Evolutionary conservation across 1,140 invertebrate species (phyloP).

Genomic region (Acromyrmex charruanus): DNA sequence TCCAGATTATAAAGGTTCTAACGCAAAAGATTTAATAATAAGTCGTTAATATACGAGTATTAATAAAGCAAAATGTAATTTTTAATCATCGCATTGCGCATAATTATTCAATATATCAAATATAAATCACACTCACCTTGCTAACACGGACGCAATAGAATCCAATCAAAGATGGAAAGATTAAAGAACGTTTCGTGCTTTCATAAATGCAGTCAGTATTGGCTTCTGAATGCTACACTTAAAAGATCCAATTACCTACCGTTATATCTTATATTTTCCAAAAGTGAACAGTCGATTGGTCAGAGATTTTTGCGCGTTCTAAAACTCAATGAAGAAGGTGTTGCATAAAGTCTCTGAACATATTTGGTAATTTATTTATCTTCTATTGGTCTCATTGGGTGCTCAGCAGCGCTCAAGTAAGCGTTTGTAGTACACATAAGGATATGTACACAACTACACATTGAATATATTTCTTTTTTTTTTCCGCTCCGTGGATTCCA

Average conservation of each 20-base stretch:
- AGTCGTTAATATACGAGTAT: neutral
- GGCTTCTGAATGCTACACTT: no score
- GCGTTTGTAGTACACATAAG: no score
- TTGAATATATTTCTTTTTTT: no score
- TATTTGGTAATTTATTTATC: neutral
- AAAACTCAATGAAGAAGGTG: neutral
- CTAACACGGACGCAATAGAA: neutral
- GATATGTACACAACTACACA: no score
- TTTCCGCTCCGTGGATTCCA: no score
- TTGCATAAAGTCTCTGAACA: neutral
- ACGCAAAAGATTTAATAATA: neutral
- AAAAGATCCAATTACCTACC: neutral
- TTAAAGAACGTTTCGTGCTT: neutral
- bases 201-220: neutral
- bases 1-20: neutral
- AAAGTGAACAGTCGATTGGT: neutral
- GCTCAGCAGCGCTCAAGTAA: no score
- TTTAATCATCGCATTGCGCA: neutral
- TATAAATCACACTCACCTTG: neutral
- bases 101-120: neutral
- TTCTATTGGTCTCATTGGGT: neutral
- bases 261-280: neutral
- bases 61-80: neutral
- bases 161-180: no score
- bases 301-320: neutral